A percentile compares a stretch with the other conserved stretches of the same genome.
Conservation (phyloP, 2,113 vertebrate species). For the Calonectris borealis region DNA sequence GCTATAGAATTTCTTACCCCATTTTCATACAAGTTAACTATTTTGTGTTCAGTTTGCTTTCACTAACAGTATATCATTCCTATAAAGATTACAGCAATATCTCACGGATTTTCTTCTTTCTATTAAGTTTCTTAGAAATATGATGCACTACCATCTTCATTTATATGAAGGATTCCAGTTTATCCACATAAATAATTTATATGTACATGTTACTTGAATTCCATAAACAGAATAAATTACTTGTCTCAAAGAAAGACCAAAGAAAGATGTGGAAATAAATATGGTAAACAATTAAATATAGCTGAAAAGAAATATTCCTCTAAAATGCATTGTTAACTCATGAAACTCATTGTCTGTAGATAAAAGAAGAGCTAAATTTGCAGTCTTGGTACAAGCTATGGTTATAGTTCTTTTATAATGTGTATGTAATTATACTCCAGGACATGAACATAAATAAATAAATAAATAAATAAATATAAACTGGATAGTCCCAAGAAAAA, state of each 20-base stretch:
- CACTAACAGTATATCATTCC: not conserved
- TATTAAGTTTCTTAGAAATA: not conserved
- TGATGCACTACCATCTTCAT: not conserved
- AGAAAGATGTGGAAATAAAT: not conserved
- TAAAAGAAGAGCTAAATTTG: not conserved
- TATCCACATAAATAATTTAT: not conserved
- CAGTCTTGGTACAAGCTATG: not conserved
- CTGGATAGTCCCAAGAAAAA: not conserved
- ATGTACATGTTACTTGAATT: not conserved
- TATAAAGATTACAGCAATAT: not conserved
- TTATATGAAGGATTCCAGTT: not conserved
- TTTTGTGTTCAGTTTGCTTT: not conserved
- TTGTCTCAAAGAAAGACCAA: not conserved
- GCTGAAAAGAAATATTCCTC: not conserved
- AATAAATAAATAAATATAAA: not conserved
- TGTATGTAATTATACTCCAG: not conserved
- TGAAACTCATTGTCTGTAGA: not conserved
- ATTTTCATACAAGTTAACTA: not conserved
- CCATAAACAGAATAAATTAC: not conserved
- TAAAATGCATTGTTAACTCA: not conserved
- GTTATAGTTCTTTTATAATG: not conserved
- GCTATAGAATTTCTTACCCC: not conserved
- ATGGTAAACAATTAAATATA: not conserved
- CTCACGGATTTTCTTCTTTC: not conserved
- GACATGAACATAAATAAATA: not conserved